Evolutionary conservation across 2,113 vertebrate species (phyloP), one percentile per base, ranked within the genome.

Genomic region (Gymnocephalus cernua): DNA sequence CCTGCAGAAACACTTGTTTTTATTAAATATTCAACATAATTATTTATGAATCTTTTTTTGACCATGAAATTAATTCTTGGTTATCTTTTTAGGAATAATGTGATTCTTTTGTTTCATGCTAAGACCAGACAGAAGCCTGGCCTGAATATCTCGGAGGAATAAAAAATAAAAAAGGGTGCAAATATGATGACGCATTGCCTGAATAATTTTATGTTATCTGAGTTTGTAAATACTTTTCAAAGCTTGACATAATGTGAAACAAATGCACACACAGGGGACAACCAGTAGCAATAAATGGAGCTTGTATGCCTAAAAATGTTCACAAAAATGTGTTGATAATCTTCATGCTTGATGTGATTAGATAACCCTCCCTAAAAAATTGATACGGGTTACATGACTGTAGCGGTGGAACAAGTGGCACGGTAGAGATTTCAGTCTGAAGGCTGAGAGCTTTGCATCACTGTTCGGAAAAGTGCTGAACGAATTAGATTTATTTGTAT

Each of bases 401-500:
- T 12, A 50, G 75, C 48, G 53, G 45, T 19, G 58, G n/a, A 62
- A 41, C 16, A 71, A 80, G 68, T 51, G 65, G 10, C 14, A 11
- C 14, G 15, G 23, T 12, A 78, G 64, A 54, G 25, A 41, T 44
- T 76, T 79, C 44, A 38, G 41, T 48, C 64, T 0, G 45, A 29
- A 29, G 54, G 35, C 29, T 58, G 13, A 78, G 56, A 70, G 23
- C 2, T 44, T 56, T 35, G 54, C 25, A 4, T 58, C 50, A 58
- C 54, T 44, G 16, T 58, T 73, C n/a, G 66, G 6, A 77, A 56
- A 63, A 68, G 41, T 47, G 57, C 15, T 54, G 25, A 54, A 56
- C 12, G 74, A 79, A 66, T 61, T 2, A 18, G 6, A 82, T 79
- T 51, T 53, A 51, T 72, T 67, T 61, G 3, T 56, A 47, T 56